Evolutionary conservation across 2,113 vertebrate species (phyloP).

Genomic region (Prochilodus magdalenae): DNA sequence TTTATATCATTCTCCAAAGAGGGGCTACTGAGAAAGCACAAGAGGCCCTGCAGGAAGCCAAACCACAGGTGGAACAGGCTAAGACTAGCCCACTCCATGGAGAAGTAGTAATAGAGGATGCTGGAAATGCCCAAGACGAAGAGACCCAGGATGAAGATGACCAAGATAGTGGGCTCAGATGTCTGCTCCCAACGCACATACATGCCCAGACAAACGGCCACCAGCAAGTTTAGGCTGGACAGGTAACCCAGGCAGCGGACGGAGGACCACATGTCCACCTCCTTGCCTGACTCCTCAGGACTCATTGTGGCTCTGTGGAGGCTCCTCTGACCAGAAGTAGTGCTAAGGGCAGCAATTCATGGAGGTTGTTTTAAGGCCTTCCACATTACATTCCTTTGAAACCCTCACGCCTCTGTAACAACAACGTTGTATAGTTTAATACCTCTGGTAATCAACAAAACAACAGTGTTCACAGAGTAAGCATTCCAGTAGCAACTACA

Average conservation of each 20-base stretch:
- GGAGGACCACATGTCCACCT: conserved; percentile 89
- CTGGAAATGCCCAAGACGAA: conserved; percentile 95
- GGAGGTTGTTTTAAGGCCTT: background rate
- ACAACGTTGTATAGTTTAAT: background rate
- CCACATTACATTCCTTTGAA: background rate
- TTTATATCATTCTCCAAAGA: conserved; percentile 85
- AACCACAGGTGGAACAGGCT: conserved; percentile 96
- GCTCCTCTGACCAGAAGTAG: background rate
- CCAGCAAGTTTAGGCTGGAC: conserved; percentile 87
- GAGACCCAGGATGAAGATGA: conserved; percentile 96
- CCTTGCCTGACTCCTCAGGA: conserved; percentile 83
- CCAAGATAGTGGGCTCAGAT: conserved; percentile 87
- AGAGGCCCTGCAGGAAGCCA: conserved; percentile 94
- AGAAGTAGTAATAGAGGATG: conserved; percentile 98
- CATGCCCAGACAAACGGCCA: conserved; percentile 93
- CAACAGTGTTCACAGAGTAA: no score
- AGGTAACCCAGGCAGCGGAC: conserved; percentile 92
- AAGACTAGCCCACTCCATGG: conserved; percentile 92
- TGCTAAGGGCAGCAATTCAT: background rate
- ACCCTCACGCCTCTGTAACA: conserved; percentile 19
- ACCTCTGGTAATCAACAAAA: background rate
- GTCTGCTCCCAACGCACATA: conserved; percentile 97
- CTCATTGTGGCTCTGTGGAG: conserved; percentile 85
- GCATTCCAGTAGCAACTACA: no score
- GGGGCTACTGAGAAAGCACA: conserved; percentile 92